Base-by-base conservation (phyloP, 2,797 vertebrate species). In the Spatula versicolor region DNA sequence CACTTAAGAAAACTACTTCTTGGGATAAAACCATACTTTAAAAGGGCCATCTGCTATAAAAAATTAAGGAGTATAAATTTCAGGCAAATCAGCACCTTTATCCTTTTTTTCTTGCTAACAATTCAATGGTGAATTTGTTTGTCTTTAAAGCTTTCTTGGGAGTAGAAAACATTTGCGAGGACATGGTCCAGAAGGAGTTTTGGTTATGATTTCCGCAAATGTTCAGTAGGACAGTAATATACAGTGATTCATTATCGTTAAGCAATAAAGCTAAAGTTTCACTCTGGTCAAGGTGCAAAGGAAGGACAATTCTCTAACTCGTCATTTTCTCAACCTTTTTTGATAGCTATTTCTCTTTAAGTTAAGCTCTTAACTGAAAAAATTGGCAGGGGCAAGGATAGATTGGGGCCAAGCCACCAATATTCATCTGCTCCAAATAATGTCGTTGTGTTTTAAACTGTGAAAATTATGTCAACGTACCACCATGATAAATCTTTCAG, bases 181-280 rank as follows among this genome's bases (percentile, higher is more conserved):
- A 31, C 82, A 62, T 23, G 37, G 59, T 88, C 55, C 72, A 52
- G n/a, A 41, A 58, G 35, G 6, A 22, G 62, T 93, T 92, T 96
- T 5, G 0, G 7, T 90, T 39, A 26, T 2, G 25, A n/a, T 64
- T 82, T 77, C 50, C 26, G 16, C 21, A 6, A 26, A 9, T 0
- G 3, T 41, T 89, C 45, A 37, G 23, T 30, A 69, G 60, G 35
- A 21, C 41, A 59, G 23, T 7, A 16, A 3, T 1, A 3, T 39
- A 12, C 33, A 28, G 26, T 86, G 79, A 76, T 48, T 92, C 15
- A 48, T 72, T 56, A 59, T 9, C 66, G 9, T 54, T 46, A 54
- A 43, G 33, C 16, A 39, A 20, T 66, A 88, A 86, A 86, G 2
- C 31, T 19, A 21, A 67, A 39, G 48, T 79, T 75, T 88, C 41